Base-by-base conservation (phyloP, 2,888 invertebrate genomes). In the Dasysyrphus tricinctus region DNA sequence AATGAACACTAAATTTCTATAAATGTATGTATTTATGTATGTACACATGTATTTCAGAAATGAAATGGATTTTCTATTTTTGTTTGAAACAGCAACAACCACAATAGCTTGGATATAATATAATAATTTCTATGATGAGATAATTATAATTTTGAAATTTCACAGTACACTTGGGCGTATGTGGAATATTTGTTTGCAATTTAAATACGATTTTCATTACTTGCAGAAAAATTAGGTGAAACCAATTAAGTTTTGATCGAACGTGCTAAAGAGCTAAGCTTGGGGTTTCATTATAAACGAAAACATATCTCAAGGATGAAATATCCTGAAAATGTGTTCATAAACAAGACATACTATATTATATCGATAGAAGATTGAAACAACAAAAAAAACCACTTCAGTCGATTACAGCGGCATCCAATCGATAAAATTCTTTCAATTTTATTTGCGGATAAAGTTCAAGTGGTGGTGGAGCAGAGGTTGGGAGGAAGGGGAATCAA, bases 341-440 rank as follows among this genome's bases (percentile, higher is more conserved):
- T 42, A 42, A 61, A 39, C 39, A 39, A 39, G 14, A 42, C 37
- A 39, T 12, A 24, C 1, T 5, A 19, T 19, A 44, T 47, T 49
- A 39, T 59, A 37, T 39, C 37, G 37, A 54, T 54, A 54, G 8
- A 54, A 29, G 42, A 61, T 42, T 24, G 24, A 24, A 42, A 42
- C 14, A 42, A 39, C 29, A 61, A 59, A 39, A 37, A 61, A 61
- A 34, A 9, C 32, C 24, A 61, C 42, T 42, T 61, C 14, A 24
- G 39, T 44, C 61, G 61, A 61, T 61, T 42, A 42, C 42, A 61
- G 8, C 7, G 1, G 24, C 24, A 24, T 42, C 3, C 24, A 39
- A 61, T 61, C 39, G 8, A 61, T 61, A 42, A 42, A 9, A 61
- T 14, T 61, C 24, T 61, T 61, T 42, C n/a, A 44, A 39, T 61